Evolutionary conservation across 1,140 invertebrate species (phyloP).

Genomic region (Bombus vancouverensis): DNA sequence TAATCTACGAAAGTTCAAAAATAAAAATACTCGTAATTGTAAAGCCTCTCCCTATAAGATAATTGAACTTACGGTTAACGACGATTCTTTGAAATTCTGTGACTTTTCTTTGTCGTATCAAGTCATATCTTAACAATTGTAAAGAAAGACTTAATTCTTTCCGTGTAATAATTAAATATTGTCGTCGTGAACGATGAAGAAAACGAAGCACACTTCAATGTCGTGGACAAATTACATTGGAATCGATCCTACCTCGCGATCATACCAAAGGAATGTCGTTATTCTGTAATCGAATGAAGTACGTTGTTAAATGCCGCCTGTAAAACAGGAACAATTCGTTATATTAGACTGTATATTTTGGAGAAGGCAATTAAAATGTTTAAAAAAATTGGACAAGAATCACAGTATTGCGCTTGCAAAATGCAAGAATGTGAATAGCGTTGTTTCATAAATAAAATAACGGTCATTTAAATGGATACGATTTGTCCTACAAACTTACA

Average conservation of each 20-base stretch:
- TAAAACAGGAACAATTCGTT: constrained; percentile 12
- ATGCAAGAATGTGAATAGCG: neutral
- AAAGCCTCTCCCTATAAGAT: constrained; percentile 6
- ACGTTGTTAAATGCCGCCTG: constrained; percentile 24
- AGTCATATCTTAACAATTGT: constrained; percentile 19
- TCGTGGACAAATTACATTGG: constrained; percentile 26
- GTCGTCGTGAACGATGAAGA: neutral
- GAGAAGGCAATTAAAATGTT: constrained; percentile 16
- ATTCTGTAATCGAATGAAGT: constrained; percentile 26
- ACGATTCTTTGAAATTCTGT: constrained; percentile 3
- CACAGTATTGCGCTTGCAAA: neutral
- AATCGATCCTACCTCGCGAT: constrained; percentile 61
- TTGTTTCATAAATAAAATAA: neutral
- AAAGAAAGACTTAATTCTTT: neutral
- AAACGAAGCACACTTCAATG: constrained; percentile 16
- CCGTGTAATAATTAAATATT: constrained; percentile 3
- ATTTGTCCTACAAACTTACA: neutral
- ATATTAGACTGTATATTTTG: neutral
- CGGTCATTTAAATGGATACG: neutral
- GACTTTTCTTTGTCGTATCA: constrained; percentile 13
- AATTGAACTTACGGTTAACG: constrained; percentile 7
- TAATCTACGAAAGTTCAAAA: neutral
- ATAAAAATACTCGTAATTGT: constrained; percentile 45
- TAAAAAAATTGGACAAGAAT: neutral
- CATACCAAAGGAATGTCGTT: constrained; percentile 61